Evolutionary conservation across 2,888 invertebrate species (phyloP).

Genomic region (Bombylius major): DNA sequence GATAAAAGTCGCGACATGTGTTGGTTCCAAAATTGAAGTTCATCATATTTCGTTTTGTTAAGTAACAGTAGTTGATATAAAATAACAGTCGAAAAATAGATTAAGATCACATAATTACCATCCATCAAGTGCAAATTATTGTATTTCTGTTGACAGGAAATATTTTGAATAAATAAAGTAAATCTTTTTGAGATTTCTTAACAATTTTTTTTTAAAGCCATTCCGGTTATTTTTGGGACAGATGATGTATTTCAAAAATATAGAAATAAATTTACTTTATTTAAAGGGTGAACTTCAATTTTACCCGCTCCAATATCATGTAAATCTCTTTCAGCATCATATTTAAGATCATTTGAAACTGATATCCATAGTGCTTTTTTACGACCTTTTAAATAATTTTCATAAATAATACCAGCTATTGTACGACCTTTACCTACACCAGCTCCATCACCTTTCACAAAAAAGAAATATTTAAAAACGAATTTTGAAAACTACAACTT

Average conservation of each 20-base stretch:
- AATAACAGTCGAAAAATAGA: no score
- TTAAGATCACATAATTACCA: no score
- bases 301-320: slow-evolving; percentile 85
- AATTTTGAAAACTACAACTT: slow-evolving; percentile 5
- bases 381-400: slow-evolving; percentile 87
- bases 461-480: slow-evolving; percentile 1
- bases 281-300: slow-evolving; percentile 79
- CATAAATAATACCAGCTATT: slow-evolving; percentile 94
- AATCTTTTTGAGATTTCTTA: not conserved
- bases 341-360: slow-evolving; percentile 95
- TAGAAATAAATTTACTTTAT: slow-evolving; percentile 50
- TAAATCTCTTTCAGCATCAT: slow-evolving; percentile 94
- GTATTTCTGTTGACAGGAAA: no score
- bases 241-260: not conserved
- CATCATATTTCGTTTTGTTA: no score
- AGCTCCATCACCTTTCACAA: slow-evolving; percentile 76
- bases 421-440: slow-evolving; percentile 97
- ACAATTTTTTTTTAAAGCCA: not conserved
- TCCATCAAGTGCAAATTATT: no score
- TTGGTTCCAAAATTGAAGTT: no score
- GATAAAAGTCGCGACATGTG: no score
- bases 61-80: no score
- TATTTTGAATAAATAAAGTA: not conserved
- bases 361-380: slow-evolving; percentile 98
- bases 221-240: no score